Conservation (phyloP, 2,113 vertebrate genomes). For the Corydoras sp. region DNA sequence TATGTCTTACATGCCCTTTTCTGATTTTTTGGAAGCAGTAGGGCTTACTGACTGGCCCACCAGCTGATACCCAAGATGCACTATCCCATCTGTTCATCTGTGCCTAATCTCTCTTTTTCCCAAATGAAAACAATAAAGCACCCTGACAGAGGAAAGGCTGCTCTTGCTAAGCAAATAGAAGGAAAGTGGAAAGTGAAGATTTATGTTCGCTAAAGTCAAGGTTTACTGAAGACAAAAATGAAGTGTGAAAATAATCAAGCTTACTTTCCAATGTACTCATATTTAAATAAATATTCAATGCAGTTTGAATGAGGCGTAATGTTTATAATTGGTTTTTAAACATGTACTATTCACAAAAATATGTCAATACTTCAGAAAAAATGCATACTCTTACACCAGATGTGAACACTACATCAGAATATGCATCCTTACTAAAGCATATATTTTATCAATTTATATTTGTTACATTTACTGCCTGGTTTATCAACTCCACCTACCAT, state of each 20-base stretch:
- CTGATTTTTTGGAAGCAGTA: slow-evolving; percentile 47
- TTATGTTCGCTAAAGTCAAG: slow-evolving; percentile 27
- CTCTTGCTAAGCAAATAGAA: slow-evolving; percentile 24
- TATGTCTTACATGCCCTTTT: slow-evolving; percentile 4
- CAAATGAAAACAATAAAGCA: slow-evolving; percentile 46
- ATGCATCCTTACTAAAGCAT: too few species aligned
- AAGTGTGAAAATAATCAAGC: neutral
- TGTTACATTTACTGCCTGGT: too few species aligned
- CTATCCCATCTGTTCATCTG: slow-evolving; percentile 63
- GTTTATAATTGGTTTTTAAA: too few species aligned
- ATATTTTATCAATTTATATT: too few species aligned
- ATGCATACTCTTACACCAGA: too few species aligned
- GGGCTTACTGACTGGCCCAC: slow-evolving; percentile 60
- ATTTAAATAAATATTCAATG: neutral
- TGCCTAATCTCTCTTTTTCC: slow-evolving; percentile 56
- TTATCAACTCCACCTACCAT: too few species aligned
- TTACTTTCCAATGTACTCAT: neutral
- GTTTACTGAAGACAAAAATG: neutral
- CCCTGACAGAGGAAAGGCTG: slow-evolving; percentile 45
- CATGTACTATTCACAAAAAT: too few species aligned
- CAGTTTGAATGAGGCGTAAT: too few species aligned
- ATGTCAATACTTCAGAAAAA: too few species aligned
- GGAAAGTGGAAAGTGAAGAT: slow-evolving; percentile 26
- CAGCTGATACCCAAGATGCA: slow-evolving; percentile 56
- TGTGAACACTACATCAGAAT: too few species aligned